A percentile compares a stretch with the other conserved stretches of the same genome.
phyloP scores from a whole-genome alignment of 1,140 invertebrate species.

The Pachypeltis micranthus region DNA sequence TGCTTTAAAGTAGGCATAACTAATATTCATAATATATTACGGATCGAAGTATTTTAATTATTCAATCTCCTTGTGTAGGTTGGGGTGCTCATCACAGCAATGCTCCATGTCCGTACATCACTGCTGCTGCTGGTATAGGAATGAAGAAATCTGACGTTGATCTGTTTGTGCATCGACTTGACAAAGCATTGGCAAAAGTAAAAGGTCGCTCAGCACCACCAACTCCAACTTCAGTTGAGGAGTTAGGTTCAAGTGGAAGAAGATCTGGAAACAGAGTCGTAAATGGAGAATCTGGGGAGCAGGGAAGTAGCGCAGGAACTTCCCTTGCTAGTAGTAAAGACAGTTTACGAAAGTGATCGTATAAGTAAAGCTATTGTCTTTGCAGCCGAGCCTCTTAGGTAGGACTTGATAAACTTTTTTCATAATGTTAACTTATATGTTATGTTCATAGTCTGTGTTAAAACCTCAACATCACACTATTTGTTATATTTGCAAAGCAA shows the following conservation, averaged over 20 bases:
- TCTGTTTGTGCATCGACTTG: constrained; percentile 48
- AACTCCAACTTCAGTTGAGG: constrained; percentile 38
- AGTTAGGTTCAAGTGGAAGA: constrained; percentile 27
- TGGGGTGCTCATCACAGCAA: constrained; percentile 56
- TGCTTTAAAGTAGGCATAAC: too few species aligned
- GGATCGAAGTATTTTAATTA: too few species aligned
- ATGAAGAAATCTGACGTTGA: constrained; percentile 54
- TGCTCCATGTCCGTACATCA: constrained; percentile 53
- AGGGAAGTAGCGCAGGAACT: constrained; percentile 38
- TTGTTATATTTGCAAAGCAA: too few species aligned
- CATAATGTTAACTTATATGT: too few species aligned
- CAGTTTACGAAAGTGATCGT: constrained; percentile 40
- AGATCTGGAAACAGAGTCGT: constrained; percentile 25
- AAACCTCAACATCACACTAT: too few species aligned
- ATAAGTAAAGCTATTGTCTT: constrained; percentile 16
- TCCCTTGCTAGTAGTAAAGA: constrained; percentile 44
- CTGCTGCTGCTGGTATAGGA: constrained; percentile 58
- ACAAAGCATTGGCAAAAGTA: constrained; percentile 43
- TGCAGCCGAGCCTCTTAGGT: too few species aligned
- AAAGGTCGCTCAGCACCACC: constrained; percentile 40
- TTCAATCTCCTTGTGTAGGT: constrained; percentile 39
- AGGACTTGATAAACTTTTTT: too few species aligned
- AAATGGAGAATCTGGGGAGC: constrained; percentile 27
- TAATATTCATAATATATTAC: too few species aligned
- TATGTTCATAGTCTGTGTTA: too few species aligned